These are phyloP conservation scores for Lithosia quadra DNA, from an alignment of 2,888 invertebrate species.

Conservation along the genomic window DNA sequence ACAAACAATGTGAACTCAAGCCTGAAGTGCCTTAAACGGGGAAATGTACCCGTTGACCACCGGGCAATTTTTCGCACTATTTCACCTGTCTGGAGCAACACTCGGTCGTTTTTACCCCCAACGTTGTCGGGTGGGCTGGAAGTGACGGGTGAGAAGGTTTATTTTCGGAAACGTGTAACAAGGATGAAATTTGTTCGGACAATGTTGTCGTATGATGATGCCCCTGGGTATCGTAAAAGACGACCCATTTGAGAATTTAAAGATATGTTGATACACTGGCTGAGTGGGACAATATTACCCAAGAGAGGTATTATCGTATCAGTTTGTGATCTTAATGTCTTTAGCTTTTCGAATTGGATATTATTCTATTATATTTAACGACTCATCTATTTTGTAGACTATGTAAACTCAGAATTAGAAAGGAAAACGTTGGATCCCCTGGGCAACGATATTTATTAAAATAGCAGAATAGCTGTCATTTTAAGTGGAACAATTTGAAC, in stretches of 20 bases:
- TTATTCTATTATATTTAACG: background rate
- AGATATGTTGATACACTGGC: constrained; percentile 1
- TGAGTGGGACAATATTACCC: background rate
- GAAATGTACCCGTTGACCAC: constrained; percentile 69
- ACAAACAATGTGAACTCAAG: constrained; percentile 47
- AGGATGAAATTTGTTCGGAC: constrained; percentile 23
- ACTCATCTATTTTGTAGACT: background rate
- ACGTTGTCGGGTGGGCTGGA: constrained; percentile 51
- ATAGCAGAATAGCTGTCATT: too few species aligned
- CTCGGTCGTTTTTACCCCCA: constrained; percentile 61
- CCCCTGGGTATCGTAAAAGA: constrained; percentile 2
- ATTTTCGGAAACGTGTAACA: constrained; percentile 33
- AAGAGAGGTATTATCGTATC: background rate
- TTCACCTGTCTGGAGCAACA: constrained; percentile 81
- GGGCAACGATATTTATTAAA: too few species aligned
- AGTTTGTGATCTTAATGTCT: constrained; percentile 1
- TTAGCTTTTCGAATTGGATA: background rate
- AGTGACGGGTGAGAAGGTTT: constrained; percentile 46
- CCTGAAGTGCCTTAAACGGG: constrained; percentile 39
- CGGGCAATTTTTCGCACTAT: constrained; percentile 83
- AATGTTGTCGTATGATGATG: constrained; percentile 14
- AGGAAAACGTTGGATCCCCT: too few species aligned
- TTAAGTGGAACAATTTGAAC: too few species aligned
- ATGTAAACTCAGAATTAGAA: too few species aligned
- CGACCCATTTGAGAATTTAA: constrained; percentile 3